Conservation (phyloP, 2,888 invertebrate genomes). For the Cephonodes hylas region DNA sequence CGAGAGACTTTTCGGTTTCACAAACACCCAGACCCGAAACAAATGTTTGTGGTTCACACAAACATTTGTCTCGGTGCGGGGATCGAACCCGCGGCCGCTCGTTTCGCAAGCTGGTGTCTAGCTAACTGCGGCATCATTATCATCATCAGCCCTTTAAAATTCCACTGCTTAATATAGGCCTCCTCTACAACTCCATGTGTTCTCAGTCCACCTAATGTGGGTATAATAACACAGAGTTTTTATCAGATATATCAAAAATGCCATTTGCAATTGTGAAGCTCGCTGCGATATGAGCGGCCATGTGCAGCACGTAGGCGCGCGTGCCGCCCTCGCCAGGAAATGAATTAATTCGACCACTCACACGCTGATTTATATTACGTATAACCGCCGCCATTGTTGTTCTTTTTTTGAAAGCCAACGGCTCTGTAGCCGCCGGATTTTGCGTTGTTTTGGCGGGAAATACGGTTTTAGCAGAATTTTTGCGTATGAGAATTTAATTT, state of each 20-base stretch:
- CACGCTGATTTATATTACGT: constrained; percentile 55
- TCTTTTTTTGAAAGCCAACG: neutral
- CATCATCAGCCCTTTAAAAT: no score
- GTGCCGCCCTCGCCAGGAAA: constrained; percentile 44
- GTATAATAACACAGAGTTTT: no score
- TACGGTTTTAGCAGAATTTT: constrained; percentile 24
- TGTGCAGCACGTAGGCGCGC: constrained; percentile 42
- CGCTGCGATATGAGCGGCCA: neutral
- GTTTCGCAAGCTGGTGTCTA: no score
- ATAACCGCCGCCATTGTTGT: constrained; percentile 38
- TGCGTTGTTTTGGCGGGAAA: constrained; percentile 20
- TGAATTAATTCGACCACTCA: constrained; percentile 56
- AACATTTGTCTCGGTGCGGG: no score
- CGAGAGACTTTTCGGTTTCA: no score
- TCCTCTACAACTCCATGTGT: no score
- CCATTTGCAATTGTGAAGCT: neutral
- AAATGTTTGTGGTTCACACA: no score
- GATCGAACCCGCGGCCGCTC: no score
- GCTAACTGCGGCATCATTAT: no score
- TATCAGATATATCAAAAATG: neutral
- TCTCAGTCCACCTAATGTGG: no score
- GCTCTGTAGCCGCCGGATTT: neutral
- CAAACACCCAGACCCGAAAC: no score
- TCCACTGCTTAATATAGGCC: no score
- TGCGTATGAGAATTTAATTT: neutral